Conservation (phyloP, 2,888 invertebrate species). For the Gymnocheta viridis region DNA sequence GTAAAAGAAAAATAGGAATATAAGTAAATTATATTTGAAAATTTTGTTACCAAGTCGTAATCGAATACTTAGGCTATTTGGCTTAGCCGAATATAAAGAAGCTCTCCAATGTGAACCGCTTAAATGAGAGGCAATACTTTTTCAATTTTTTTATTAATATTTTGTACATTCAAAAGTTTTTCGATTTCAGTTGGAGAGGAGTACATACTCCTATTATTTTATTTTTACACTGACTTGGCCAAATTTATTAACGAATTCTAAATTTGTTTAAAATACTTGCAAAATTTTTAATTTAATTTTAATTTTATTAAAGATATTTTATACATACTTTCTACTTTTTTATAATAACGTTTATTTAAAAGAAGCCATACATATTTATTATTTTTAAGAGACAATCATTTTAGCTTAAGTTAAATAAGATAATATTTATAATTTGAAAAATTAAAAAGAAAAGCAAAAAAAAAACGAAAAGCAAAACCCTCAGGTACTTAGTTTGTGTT, state of each 20-base stretch:
- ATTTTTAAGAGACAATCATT: constrained; percentile 44
- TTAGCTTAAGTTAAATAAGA: constrained; percentile 38
- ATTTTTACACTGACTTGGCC: constrained; percentile 18
- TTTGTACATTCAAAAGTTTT: background rate
- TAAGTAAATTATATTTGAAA: background rate
- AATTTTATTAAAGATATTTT: constrained; percentile 12
- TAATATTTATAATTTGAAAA: constrained; percentile 50
- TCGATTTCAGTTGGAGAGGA: background rate
- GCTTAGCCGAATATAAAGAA: constrained; percentile 31
- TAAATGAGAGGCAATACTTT: background rate
- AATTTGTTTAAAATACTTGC: constrained; percentile 52
- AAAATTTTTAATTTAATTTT: constrained; percentile 36
- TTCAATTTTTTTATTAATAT: background rate
- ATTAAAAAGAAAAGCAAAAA: constrained; percentile 49
- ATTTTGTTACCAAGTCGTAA: background rate
- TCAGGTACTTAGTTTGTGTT: constrained; percentile 82
- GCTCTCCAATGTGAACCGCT: background rate
- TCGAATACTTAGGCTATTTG: background rate
- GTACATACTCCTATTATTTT: background rate
- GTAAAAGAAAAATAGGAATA: background rate
- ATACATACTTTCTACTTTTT: constrained; percentile 30
- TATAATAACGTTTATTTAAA: constrained; percentile 65
- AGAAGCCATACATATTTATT: constrained; percentile 68
- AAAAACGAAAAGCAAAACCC: constrained; percentile 74
- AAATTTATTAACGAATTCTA: constrained; percentile 50